A percentile compares a stretch with the other conserved stretches of the same genome.
These are phyloP conservation scores for Papilio helenus DNA, from an alignment of 1,140 invertebrate species.

Conservation along the genomic window DNA sequence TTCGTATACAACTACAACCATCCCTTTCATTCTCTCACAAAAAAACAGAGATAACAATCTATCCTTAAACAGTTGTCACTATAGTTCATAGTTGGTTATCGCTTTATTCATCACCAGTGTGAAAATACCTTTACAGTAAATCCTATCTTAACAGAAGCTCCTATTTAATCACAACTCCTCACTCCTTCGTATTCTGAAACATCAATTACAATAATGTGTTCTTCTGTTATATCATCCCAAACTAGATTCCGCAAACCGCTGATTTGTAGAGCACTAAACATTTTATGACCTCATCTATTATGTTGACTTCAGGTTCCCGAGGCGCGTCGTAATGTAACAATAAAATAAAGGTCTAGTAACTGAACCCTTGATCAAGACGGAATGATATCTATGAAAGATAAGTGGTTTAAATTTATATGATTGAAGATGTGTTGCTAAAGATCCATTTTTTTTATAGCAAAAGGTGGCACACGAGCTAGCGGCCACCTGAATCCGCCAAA, in stretches of 20 bases:
- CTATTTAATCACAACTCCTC: no score
- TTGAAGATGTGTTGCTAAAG: background rate
- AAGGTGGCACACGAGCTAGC: no score
- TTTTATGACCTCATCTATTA: slow-evolving; percentile 38
- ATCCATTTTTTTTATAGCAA: no score
- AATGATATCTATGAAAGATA: background rate
- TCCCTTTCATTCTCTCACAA: no score
- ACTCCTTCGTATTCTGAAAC: background rate
- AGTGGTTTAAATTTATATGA: background rate
- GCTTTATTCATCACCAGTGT: background rate
- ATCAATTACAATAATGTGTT: slow-evolving; percentile 23
- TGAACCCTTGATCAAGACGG: background rate
- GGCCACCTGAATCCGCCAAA: no score
- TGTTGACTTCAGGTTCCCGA: slow-evolving; percentile 24
- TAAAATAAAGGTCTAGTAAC: slow-evolving; percentile 31
- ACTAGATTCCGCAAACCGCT: slow-evolving; percentile 32
- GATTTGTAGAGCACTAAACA: slow-evolving; percentile 38
- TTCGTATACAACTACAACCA: no score
- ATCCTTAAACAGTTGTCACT: no score
- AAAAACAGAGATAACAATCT: no score
- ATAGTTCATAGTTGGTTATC: background rate
- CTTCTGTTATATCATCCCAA: slow-evolving; percentile 7
- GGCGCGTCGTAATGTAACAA: slow-evolving; percentile 33
- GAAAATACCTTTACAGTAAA: background rate
- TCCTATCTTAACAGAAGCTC: background rate